Conservation (phyloP, 2,888 invertebrate genomes). For the Eueremaeus valkanovi region DNA sequence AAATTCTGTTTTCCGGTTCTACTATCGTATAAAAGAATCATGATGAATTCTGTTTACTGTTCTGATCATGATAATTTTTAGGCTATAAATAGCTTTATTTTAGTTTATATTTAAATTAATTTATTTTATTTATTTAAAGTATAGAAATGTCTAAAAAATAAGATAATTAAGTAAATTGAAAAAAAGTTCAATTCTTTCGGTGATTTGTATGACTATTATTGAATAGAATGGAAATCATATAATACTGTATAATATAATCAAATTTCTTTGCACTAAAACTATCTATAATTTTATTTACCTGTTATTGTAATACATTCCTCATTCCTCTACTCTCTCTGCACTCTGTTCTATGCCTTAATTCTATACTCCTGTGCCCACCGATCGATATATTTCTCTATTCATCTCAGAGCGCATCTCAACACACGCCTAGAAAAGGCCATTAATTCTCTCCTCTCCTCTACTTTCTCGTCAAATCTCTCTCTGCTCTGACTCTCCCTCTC, state of each 20-base stretch:
- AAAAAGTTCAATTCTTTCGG: background rate
- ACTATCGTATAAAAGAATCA: no score
- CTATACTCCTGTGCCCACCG: conserved; percentile 20
- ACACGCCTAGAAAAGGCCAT: conserved; percentile 31
- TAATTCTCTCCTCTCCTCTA: conserved; percentile 8
- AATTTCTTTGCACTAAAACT: conserved; percentile 5
- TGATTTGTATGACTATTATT: background rate
- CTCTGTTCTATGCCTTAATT: conserved; percentile 3
- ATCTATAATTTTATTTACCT: conserved; percentile 28
- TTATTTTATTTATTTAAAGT: no score
- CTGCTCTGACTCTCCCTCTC: background rate
- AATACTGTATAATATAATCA: no score
- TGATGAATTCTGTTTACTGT: no score
- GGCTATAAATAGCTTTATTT: no score
- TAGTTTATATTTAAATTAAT: background rate
- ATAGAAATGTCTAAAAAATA: background rate
- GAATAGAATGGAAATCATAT: background rate
- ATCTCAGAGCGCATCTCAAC: conserved; percentile 29
- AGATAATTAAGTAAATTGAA: conserved; percentile 2
- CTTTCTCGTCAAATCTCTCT: background rate
- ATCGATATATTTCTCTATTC: conserved; percentile 17
- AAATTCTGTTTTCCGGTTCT: no score
- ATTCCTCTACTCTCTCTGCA: background rate
- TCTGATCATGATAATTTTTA: no score
- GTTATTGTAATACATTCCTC: conserved; percentile 12